Base-by-base conservation (phyloP, 1,140 invertebrate genomes). In the Dinothrombium tinctorium region DNA sequence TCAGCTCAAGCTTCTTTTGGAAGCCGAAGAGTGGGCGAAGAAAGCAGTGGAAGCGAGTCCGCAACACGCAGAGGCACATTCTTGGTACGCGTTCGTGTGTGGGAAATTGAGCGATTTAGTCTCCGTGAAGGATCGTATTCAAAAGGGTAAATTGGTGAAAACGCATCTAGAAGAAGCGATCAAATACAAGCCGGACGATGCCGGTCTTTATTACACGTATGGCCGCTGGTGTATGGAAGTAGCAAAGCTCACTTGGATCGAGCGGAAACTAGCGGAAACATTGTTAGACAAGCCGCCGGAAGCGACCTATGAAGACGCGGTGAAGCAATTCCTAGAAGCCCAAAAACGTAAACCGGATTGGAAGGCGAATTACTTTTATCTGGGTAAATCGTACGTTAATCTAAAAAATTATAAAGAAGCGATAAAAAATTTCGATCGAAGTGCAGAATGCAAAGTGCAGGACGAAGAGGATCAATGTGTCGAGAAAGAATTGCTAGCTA, bases 211-310 rank as follows among this genome's bases (percentile, higher is more conserved):
- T 25, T 24, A n/a, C 12, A 28, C 33, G 9, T 43, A 31, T 14
- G 42, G 42, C 24, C 35, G 35, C 14, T 43, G 36, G 36, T 43
- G 36, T 17, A 31, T 38, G 12, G 41, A 43, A 25, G 35, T 43
- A 12, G 63, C 68, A 24, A 60, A 57, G 49, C 56, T 76, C 40
- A 63, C 65, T 12, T 76, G 73, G 73, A 47, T 76, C 26, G 72
- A 80, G 53, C 63, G 69, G 45, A 75, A 74, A 58, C 64, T 75
- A 21, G 76, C 74, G 12, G 54, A 67, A 20, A 65, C 74, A n/a
- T 54, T 81, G n/a, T 76, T 70, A 60, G 67, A 65, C 6, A 65
- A 69, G 39, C 63, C 70, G 29, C 75, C 75, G 22, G 61, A 55
- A 47, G 62, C 67, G 2, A 69, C 69, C 0, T 66, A 67, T 41